Percentiles rank a stretch among this genome's conserved stretches.
phyloP scores from a whole-genome alignment of 2,888 invertebrate species.

The Peribatodes rhomboidaria region DNA sequence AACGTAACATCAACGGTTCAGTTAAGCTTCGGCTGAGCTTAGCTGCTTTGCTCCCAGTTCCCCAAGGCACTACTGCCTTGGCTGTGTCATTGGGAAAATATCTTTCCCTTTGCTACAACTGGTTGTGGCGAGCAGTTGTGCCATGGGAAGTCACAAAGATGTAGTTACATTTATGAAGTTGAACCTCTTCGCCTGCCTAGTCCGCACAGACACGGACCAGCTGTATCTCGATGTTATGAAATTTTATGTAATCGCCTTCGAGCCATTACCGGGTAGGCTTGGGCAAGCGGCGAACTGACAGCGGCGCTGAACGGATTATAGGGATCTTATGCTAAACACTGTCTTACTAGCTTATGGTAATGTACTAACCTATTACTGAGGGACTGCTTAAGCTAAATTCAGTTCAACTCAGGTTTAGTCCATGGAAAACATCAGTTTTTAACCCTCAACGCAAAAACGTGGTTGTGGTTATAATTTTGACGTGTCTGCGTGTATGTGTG shows the following conservation, averaged over 20 bases:
- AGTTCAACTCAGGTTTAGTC: too few species aligned
- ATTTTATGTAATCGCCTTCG: constrained; percentile 44
- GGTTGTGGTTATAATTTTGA: too few species aligned
- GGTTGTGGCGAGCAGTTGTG: not conserved
- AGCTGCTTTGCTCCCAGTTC: too few species aligned
- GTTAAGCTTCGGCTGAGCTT: too few species aligned
- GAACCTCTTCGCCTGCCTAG: not conserved
- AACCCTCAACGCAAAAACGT: too few species aligned
- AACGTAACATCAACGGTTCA: too few species aligned
- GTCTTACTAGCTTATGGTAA: not conserved
- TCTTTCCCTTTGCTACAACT: too few species aligned
- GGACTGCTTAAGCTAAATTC: too few species aligned
- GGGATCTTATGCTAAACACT: not conserved
- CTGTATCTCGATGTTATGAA: constrained; percentile 40
- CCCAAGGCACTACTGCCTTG: too few species aligned
- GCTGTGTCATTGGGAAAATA: too few species aligned
- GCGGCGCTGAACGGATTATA: constrained; percentile 4
- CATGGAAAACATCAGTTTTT: too few species aligned
- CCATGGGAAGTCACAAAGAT: not conserved
- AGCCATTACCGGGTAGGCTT: constrained; percentile 33
- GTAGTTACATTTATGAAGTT: not conserved
- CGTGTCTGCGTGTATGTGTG: too few species aligned
- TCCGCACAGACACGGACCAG: constrained; percentile 25
- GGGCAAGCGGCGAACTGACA: constrained; percentile 6
- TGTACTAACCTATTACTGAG: not conserved